A percentile compares a stretch with the other conserved stretches of the same genome.
Conservation (phyloP, 1,140 invertebrate genomes). For the Bacillus rossius region DNA sequence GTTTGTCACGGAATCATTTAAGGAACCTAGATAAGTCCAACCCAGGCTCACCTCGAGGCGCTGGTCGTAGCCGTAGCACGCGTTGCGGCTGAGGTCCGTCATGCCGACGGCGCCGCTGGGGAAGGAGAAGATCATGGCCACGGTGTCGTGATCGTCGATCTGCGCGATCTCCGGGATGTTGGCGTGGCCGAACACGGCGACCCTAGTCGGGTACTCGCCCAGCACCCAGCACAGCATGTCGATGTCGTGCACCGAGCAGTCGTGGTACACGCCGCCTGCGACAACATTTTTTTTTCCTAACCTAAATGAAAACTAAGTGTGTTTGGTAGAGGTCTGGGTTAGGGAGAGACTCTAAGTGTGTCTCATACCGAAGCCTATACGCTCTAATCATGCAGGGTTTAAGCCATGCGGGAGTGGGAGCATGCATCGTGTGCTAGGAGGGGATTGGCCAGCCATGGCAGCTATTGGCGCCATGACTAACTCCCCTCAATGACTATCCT, state of each 20-base stretch:
- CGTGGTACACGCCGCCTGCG: conserved; percentile 63
- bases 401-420: no score
- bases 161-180: conserved; percentile 52
- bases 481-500: no score
- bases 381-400: no score
- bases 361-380: no score
- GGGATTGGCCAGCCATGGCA: no score
- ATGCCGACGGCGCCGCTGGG: conserved; percentile 55
- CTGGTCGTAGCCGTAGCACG: conserved; percentile 63
- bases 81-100: conserved; percentile 58
- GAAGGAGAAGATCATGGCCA: conserved; percentile 54
- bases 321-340: no score
- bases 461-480: no score
- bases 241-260: conserved; percentile 67
- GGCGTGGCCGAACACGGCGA: conserved; percentile 48
- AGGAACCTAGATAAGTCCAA: no score
- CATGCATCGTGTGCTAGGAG: no score
- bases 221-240: conserved; percentile 55
- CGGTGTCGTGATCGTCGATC: conserved; percentile 59
- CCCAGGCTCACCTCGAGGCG: conserved; percentile 55
- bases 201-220: conserved; percentile 50
- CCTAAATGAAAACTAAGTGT: no score
- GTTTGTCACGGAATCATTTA: no score
- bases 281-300: neutral
- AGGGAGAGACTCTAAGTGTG: no score